These are phyloP conservation scores for Microvelia longipes DNA, from an alignment of 1,140 invertebrate species.

Conservation along the genomic window DNA sequence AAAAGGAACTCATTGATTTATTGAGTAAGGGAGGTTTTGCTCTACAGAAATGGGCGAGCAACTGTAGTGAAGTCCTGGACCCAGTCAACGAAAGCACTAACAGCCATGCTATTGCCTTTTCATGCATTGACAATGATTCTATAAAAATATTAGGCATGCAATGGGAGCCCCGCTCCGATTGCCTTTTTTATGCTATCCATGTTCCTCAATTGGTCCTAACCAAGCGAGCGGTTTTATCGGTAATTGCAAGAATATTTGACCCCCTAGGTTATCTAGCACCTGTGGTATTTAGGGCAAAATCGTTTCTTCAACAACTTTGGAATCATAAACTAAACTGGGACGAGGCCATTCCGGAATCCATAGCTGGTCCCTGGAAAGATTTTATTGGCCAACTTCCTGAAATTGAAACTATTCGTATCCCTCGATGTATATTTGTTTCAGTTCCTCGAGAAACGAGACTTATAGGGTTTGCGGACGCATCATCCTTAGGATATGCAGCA, in stretches of 20 bases:
- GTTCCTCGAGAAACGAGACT: slow-evolving; percentile 8
- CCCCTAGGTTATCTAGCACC: slow-evolving; percentile 25
- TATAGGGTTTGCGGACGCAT: slow-evolving; percentile 27
- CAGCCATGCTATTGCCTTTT: background rate
- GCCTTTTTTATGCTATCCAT: background rate
- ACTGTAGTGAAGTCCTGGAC: background rate
- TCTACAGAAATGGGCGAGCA: background rate
- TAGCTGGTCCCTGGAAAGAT: slow-evolving; percentile 17
- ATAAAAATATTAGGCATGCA: slow-evolving; percentile 4
- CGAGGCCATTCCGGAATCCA: slow-evolving; percentile 15
- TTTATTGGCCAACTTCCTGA: slow-evolving; percentile 13
- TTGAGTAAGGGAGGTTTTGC: background rate
- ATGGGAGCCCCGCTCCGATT: background rate
- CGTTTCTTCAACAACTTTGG: slow-evolving; percentile 26
- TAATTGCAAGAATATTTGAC: slow-evolving; percentile 24
- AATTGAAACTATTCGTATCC: background rate
- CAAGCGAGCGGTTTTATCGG: slow-evolving; percentile 21
- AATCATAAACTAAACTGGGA: slow-evolving; percentile 24
- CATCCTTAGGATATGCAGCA: slow-evolving; percentile 24
- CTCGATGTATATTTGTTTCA: slow-evolving; percentile 5
- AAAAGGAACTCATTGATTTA: background rate
- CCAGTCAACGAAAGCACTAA: background rate
- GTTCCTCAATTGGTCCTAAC: slow-evolving; percentile 14
- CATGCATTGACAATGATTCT: background rate
- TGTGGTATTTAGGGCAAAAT: slow-evolving; percentile 20